These are phyloP conservation scores for Pseudomyrmex concolor DNA, from an alignment of 1,140 invertebrate species.

Conservation along the genomic window DNA sequence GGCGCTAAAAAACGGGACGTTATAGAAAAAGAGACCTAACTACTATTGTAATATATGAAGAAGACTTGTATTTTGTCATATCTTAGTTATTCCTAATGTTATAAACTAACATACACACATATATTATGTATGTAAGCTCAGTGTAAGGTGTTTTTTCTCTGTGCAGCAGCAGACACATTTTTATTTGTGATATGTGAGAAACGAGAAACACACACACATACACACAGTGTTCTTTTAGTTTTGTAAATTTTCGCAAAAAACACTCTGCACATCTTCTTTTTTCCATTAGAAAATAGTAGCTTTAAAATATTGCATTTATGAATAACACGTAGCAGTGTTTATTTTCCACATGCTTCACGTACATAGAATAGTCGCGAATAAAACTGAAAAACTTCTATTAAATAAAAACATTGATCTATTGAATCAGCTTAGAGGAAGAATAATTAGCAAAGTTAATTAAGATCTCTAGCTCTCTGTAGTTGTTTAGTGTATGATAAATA, in stretches of 20 bases:
- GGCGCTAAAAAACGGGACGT: neutral
- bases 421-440: slow-evolving; percentile 25
- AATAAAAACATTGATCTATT: slow-evolving; percentile 20
- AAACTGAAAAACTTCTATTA: neutral
- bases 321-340: neutral
- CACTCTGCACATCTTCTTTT: neutral
- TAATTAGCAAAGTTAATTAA: slow-evolving; percentile 57
- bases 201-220: too few relatives aligned
- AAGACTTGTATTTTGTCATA: slow-evolving; percentile 14
- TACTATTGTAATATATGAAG: slow-evolving; percentile 24
- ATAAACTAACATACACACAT: neutral
- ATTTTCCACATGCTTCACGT: too few relatives aligned
- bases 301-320: slow-evolving; percentile 14
- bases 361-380: too few relatives aligned
- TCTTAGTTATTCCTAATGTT: slow-evolving; percentile 31
- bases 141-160: slow-evolving; percentile 13
- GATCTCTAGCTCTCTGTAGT: slow-evolving; percentile 58
- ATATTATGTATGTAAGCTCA: slow-evolving; percentile 16
- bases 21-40: slow-evolving; percentile 6
- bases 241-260: slow-evolving; percentile 35
- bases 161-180: slow-evolving; percentile 35
- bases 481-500: slow-evolving; percentile 63
- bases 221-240: slow-evolving; percentile 60
- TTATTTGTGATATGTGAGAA: slow-evolving; percentile 18
- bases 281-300: neutral